Base-by-base conservation (phyloP, 2,113 vertebrate species). In the Hydropotes inermis region DNA sequence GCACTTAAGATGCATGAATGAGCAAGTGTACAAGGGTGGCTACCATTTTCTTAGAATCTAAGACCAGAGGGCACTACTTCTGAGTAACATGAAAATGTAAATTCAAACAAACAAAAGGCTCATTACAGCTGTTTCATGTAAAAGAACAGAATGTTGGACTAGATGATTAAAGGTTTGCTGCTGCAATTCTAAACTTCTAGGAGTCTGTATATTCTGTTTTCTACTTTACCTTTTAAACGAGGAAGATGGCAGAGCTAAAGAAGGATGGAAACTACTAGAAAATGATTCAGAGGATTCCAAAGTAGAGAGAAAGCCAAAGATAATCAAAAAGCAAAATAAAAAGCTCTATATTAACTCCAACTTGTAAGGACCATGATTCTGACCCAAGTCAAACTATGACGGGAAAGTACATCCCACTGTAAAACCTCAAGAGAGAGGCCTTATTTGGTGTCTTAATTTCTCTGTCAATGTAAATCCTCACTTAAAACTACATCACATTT, bases 401-500 rank as follows among this genome's bases (percentile, higher is more conserved):
- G 17, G 79, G 50, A 86, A 96, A 96, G 89, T 11, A 92, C 3
- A 93, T 4, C 25, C 15, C 43, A 55, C 27, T 52, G 19, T 47
- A n/a, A 94, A 94, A 47, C 33, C 70, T 70, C 78, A 50, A 78
- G 10, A 91, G 25, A 96, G 50, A 96, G 60, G 25, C 36, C 25
- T 7, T 39, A 86, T 67, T 83, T 89, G 78, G 67, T 50, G 85
- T 92, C 76, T 91, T 39, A 95, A 91, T 45, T 89, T 90, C 7
- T 64, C 36, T 85, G 90, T 67, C 85, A 92, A 91, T 52, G 58
- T 89, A 87, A 97, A 87, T 89, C 33, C 60, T 92, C 52, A 74
- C 33, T 90, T 76, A 86, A 92, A 92, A 92, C 89, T 67, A 45
- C 25, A 97, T 50, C 17, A 14, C 60, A 95, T 96, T 98, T 96